Percentiles rank a stretch among this genome's conserved stretches.
Evolutionary conservation across 2,888 invertebrate genomes (phyloP).

Genomic region (Baccha elongata): DNA sequence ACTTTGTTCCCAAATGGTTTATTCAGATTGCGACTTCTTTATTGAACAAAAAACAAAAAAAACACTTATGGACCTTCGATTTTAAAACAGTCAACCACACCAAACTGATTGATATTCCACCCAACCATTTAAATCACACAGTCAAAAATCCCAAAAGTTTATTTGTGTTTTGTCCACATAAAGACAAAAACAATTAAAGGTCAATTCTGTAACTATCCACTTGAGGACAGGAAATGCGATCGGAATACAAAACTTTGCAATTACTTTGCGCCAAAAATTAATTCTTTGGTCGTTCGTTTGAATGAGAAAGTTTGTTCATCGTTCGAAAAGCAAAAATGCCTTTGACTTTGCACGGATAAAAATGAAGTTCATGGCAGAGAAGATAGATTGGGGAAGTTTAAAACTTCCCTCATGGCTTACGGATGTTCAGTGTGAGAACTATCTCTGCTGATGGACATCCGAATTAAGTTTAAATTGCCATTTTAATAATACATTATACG

Average conservation of each 20-base stretch:
- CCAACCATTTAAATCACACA: slow-evolving; percentile 36
- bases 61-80: background rate
- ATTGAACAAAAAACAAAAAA: background rate
- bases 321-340: too few species aligned
- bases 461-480: background rate
- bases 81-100: background rate
- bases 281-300: background rate
- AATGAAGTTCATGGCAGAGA: background rate
- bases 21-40: background rate
- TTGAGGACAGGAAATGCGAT: background rate
- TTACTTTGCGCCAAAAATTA: background rate
- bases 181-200: slow-evolving; percentile 7
- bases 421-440: background rate
- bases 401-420: background rate
- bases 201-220: background rate
- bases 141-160: slow-evolving; percentile 11
- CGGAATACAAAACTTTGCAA: background rate
- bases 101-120: slow-evolving; percentile 54
- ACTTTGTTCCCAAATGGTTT: background rate
- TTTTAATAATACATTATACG: background rate
- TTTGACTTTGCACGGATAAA: too few species aligned
- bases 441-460: background rate
- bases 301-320: too few species aligned
- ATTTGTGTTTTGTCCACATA: background rate
- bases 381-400: background rate